Evolutionary conservation across 2,888 invertebrate genomes (phyloP).

Genomic region (Dynastes grantii): DNA sequence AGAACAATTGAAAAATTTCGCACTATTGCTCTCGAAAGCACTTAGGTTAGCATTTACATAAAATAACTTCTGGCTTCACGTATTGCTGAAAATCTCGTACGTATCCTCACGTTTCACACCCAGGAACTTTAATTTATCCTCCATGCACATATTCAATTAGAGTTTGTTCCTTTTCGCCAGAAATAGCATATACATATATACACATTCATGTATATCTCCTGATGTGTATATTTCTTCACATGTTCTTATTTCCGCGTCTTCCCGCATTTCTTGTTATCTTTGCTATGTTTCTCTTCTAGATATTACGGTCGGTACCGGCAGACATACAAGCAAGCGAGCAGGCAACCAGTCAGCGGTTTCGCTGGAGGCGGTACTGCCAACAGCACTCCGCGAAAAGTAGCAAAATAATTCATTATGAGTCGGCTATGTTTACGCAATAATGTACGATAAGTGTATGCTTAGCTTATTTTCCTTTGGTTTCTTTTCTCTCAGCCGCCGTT

Average conservation of each 20-base stretch:
- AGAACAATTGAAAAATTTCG: no score
- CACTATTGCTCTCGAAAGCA: no score
- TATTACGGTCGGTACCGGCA: conserved; percentile 18
- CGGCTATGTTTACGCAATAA: conserved; percentile 36
- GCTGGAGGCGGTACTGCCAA: conserved; percentile 25
- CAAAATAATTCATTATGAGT: conserved; percentile 45
- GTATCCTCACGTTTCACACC: no score
- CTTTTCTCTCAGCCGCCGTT: conserved; percentile 22
- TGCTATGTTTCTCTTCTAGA: conserved; percentile 35
- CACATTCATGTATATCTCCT: conserved; percentile 14
- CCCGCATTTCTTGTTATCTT: conserved; percentile 44
- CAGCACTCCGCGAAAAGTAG: conserved; percentile 38
- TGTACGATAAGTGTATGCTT: conserved; percentile 36
- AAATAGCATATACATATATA: conserved; percentile 6
- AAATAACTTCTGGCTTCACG: no score
- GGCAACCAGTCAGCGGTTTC: conserved; percentile 33
- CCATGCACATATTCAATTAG: conserved; percentile 31
- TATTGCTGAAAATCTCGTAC: no score
- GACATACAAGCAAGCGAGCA: conserved; percentile 30
- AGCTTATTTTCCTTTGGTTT: conserved; percentile 26
- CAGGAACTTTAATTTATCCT: neutral
- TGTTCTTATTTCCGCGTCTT: conserved; percentile 41
- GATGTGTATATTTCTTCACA: conserved; percentile 47
- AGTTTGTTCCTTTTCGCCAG: conserved; percentile 25
- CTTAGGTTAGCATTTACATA: no score